A percentile compares a stretch with the other conserved stretches of the same genome.
Evolutionary conservation across 2,113 vertebrate species (phyloP).

Genomic region (Chitala chitala): DNA sequence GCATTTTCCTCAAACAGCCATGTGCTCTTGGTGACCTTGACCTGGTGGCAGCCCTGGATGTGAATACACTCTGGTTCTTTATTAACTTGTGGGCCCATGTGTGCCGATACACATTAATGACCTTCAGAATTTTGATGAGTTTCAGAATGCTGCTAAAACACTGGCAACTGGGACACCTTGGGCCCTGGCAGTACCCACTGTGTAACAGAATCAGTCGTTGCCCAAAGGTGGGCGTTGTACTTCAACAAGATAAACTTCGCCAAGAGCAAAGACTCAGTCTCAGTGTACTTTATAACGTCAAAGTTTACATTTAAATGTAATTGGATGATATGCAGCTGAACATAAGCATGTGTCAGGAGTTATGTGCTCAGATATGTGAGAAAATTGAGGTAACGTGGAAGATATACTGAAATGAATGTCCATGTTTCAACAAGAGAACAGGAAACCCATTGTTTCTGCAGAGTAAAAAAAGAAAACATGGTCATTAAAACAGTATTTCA

Average conservation of each 20-base stretch:
- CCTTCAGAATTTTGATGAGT: neutral
- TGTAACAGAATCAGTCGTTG: no score
- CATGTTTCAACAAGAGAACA: neutral
- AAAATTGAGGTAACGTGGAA: neutral
- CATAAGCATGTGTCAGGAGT: no score
- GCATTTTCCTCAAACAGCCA: neutral
- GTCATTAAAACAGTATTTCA: no score
- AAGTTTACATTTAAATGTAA: no score
- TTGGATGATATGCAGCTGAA: no score
- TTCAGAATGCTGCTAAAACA: no score
- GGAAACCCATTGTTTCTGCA: neutral
- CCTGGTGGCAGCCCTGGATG: neutral
- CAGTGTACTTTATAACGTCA: no score
- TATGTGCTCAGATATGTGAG: neutral
- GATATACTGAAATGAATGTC: neutral
- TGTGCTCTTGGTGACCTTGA: conserved; percentile 11
- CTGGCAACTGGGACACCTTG: no score
- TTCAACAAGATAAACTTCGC: no score
- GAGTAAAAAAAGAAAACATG: neutral
- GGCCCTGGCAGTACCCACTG: no score
- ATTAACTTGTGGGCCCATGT: neutral
- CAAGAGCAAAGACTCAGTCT: no score
- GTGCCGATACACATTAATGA: neutral
- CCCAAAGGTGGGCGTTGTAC: no score
- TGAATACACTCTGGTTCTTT: neutral